Evolutionary conservation across 2,888 invertebrate genomes (phyloP).

Genomic region (Idaea dimidiata): DNA sequence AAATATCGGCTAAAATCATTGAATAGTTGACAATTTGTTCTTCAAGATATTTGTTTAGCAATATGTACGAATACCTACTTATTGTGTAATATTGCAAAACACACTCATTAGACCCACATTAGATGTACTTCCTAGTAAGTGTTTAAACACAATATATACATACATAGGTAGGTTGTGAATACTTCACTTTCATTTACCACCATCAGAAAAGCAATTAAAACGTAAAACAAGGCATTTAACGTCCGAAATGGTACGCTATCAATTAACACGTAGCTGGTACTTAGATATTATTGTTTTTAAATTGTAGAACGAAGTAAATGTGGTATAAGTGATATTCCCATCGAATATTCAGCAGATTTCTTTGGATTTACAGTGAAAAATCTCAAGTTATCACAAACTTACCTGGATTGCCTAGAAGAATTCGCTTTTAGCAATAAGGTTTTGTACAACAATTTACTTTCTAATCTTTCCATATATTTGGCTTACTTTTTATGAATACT

Average conservation of each 20-base stretch:
- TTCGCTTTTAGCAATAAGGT: no score
- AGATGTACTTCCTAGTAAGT: neutral
- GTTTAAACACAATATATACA: neutral
- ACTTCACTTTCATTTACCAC: neutral
- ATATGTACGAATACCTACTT: neutral
- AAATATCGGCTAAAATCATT: neutral
- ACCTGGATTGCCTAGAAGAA: no score
- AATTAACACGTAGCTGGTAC: neutral
- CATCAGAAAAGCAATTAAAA: slow-evolving; percentile 1
- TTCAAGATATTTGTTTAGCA: neutral
- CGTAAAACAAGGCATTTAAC: neutral
- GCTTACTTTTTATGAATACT: no score
- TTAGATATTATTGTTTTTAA: neutral
- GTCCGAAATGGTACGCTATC: neutral
- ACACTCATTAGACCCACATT: neutral
- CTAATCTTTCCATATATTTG: no score
- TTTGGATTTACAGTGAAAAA: neutral
- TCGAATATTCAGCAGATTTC: neutral
- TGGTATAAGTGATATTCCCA: neutral
- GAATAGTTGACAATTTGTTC: neutral
- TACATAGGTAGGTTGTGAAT: neutral
- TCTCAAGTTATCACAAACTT: neutral
- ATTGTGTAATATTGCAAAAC: neutral
- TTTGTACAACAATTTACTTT: no score
- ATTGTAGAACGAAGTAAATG: neutral